Evolutionary conservation across 2,797 vertebrate genomes (phyloP), one percentile per base, ranked within the genome.

Genomic region (Hydrolagus colliei): DNA sequence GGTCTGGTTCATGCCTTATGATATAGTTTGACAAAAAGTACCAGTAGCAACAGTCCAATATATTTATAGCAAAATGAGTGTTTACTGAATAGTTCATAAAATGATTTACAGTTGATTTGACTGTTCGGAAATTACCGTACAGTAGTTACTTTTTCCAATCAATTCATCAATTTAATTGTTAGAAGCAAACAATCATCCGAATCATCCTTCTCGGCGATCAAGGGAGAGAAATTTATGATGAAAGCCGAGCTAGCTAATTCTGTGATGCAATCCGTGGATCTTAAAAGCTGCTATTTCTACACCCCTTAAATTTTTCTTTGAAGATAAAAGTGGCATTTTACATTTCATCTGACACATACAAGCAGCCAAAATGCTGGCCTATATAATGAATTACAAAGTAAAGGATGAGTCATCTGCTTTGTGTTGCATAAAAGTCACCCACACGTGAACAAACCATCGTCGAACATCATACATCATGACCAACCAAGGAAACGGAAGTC

Each of bases 401-500:
- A 61, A 77, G 52, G 52, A 59, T 77, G 75, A 61, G 9, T 77
- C 75, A 61, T 77, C 18, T 61, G 18, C 20, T 61, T 76, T 61
- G 75, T 61, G 41, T 77, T 77, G 52, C 75, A 77, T 77, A 61
- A 77, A 41, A 61, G 75, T 77, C 75, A 77, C 75, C 41, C 41
- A 52, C 41, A 3, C 41, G 41, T 52, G 41, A 52, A 52, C 41
- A 52, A 52, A 52, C 41, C 41, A 52, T 52, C 41, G 2, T 52
- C 41, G 41, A 52, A 6, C 41, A 41, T n/a, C 18, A n/a, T 61
- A 61, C 18, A n/a, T 77, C 75, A 77, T 77, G 61, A 77, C 16
- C 75, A 77, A 61, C 52, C 18, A 77, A 61, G 18, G 14, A 61
- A 77, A 77, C 2, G 16, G 61, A 77, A 77, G 9, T 52, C 41